phyloP scores from a whole-genome alignment of 2,888 invertebrate genomes.

The Eilema depressum region DNA sequence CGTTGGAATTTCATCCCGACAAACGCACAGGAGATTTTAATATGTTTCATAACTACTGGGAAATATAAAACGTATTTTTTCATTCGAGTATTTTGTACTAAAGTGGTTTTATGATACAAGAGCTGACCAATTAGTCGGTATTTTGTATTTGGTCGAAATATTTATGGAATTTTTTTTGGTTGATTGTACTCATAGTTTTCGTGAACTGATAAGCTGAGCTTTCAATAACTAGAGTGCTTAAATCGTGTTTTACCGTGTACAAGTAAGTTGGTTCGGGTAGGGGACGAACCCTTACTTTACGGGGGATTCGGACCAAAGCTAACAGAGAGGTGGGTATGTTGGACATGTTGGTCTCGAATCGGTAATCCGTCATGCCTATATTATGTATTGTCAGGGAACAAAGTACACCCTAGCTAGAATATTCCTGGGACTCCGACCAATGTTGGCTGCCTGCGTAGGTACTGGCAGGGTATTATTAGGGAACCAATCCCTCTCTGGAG shows the following conservation, averaged over 20 bases:
- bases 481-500: too few relatives aligned
- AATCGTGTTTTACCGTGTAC: not conserved
- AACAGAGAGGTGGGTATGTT: too few relatives aligned
- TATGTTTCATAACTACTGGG: constrained; percentile 3
- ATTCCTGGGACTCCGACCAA: not conserved
- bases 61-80: constrained; percentile 17
- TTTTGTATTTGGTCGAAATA: constrained; percentile 8
- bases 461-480: not conserved
- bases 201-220: not conserved
- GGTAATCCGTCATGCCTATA: not conserved
- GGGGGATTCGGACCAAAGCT: too few relatives aligned
- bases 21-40: constrained; percentile 10
- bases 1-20: constrained; percentile 6
- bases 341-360: too few relatives aligned
- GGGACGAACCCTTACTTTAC: too few relatives aligned
- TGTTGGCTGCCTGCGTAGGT: not conserved
- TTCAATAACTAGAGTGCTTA: not conserved
- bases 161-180: not conserved
- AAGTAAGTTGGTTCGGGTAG: not conserved
- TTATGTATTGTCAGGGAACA: too few relatives aligned
- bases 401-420: not conserved
- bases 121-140: constrained; percentile 15
- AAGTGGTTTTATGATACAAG: constrained; percentile 12
- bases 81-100: constrained; percentile 3
- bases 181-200: not conserved